These are phyloP conservation scores for Herpetotheres cachinnans DNA, from an alignment of 2,113 vertebrate genomes.

Conservation along the genomic window DNA sequence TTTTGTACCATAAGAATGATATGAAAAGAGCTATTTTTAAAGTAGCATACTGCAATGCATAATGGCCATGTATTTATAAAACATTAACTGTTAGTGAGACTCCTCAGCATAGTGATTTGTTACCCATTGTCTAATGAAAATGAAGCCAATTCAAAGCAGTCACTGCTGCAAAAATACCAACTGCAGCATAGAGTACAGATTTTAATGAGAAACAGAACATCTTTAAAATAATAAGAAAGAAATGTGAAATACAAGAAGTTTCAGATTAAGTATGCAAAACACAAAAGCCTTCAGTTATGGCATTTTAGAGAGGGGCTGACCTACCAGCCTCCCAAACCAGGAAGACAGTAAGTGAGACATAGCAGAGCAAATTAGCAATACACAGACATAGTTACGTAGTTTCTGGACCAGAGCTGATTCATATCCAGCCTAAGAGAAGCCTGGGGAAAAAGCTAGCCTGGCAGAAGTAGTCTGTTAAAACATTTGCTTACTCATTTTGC, in stretches of 20 bases:
- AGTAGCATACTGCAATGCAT: background rate
- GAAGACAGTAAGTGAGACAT: background rate
- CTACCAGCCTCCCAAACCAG: background rate
- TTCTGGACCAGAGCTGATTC: constrained; percentile 3
- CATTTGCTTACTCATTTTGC: constrained; percentile 29
- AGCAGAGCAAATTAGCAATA: constrained; percentile 11
- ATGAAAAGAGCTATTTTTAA: constrained; percentile 14
- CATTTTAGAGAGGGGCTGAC: background rate
- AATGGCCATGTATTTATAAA: constrained; percentile 13
- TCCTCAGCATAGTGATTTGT: background rate
- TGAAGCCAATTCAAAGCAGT: background rate
- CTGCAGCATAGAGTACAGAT: background rate
- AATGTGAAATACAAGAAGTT: background rate
- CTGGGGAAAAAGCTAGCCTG: background rate
- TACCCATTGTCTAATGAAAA: background rate
- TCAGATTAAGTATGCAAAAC: background rate
- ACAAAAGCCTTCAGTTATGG: background rate
- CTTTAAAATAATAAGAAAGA: background rate
- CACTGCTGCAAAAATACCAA: background rate
- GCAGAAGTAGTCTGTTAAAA: background rate
- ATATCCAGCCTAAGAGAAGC: background rate
- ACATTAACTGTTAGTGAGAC: background rate
- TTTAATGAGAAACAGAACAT: background rate
- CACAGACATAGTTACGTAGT: background rate
- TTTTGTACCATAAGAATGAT: background rate